Evolutionary conservation across 2,888 invertebrate genomes (phyloP), one percentile per base, ranked within the genome.

Genomic region (Pherbina coryleti): DNA sequence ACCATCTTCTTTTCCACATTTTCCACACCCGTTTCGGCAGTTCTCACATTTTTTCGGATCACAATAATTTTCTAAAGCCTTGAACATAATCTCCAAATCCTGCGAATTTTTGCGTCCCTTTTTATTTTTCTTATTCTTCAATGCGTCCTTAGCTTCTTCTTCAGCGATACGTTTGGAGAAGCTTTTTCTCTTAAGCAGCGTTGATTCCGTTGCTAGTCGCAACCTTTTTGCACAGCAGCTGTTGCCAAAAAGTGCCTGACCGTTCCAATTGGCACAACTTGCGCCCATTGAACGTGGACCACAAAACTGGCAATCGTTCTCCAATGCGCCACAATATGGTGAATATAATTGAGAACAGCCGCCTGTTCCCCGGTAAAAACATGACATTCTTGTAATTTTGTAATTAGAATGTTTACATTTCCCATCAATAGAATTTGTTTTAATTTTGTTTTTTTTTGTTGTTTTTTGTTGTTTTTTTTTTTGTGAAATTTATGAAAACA

Each of bases 311-410:
- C 44, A 44, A 44, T 14, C 44, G 44, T 44, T 44, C 2, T 11
- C 11, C 11, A 44, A 44, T 11, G 14, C 11, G 44, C 3, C 14
- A 44, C 44, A 44, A 44, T 14, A 44, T 44, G 44, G 44, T 44
- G 44, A 3, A 44, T 14, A 44, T 44, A 14, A 1, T 44, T 44
- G 44, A 14, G 44, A 44, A 11, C 44, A 44, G 7, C 44, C 11
- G 44, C 44, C 44, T 11, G 44, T 11, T 44, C 64, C 64, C 4
- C 31, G 34, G 34, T 34, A 64, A 19, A 4, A 67, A 28, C 25
- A 25, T 9, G 14, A 51, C 49, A 69, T 51, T 51, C 25, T 22
- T 14, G 51, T 49, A 69, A 69, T 51, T 69, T 69, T 69, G 31
- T 64, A 34, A 28, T 9, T 60, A 25, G 14, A 44, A 44, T 9